Percentiles rank a stretch among this genome's conserved stretches.
phyloP scores from a whole-genome alignment of 2,113 vertebrate genomes.

The Pituophis catenifer region DNA sequence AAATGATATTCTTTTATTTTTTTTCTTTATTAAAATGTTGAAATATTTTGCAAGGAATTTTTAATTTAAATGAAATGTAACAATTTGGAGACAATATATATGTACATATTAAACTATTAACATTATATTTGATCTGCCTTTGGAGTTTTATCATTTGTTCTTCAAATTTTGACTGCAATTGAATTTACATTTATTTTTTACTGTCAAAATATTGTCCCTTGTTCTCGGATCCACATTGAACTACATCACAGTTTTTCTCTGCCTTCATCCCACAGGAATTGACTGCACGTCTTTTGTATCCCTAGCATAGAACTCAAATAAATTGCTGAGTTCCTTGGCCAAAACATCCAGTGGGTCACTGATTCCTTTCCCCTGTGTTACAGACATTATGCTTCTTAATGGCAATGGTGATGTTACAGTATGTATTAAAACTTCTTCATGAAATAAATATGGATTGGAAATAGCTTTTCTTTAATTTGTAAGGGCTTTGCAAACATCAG shows the following conservation, averaged over 20 bases:
- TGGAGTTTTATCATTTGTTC: slow-evolving; percentile 27
- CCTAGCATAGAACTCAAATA: not conserved
- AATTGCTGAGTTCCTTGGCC: not conserved
- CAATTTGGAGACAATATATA: slow-evolving; percentile 66
- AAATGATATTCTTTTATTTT: slow-evolving; percentile 86
- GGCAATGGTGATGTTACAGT: not conserved
- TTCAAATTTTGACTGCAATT: not conserved
- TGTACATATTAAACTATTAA: slow-evolving; percentile 90
- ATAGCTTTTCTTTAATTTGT: not conserved
- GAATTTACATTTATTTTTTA: not conserved
- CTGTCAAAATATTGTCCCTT: not conserved
- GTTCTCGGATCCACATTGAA: not conserved
- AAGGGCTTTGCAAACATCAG: not conserved
- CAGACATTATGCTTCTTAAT: not conserved
- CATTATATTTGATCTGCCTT: slow-evolving; percentile 50
- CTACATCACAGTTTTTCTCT: not conserved
- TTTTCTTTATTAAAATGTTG: slow-evolving; percentile 81
- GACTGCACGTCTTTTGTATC: not conserved
- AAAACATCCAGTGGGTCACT: not conserved
- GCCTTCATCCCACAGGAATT: not conserved
- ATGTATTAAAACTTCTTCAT: not conserved
- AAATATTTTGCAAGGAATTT: slow-evolving; percentile 81
- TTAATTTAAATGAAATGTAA: slow-evolving; percentile 85
- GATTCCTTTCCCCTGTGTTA: not conserved
- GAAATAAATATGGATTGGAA: not conserved